Evolutionary conservation across 2,888 invertebrate genomes (phyloP).

Genomic region (Phoenoteleia sp.): DNA sequence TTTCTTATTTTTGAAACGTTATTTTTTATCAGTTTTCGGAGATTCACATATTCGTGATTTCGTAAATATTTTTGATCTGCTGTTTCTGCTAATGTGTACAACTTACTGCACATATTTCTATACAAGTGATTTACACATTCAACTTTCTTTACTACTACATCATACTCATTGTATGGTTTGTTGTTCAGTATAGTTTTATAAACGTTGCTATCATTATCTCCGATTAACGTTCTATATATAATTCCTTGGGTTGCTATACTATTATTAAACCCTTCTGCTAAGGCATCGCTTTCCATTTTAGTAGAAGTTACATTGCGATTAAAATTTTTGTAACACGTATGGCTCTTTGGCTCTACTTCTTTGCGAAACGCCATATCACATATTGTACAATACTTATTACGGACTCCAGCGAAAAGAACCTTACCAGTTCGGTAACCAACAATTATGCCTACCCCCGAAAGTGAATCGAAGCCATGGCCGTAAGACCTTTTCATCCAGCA

Average conservation of each 20-base stretch:
- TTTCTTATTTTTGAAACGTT: constrained; percentile 5
- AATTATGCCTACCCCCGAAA: constrained; percentile 57
- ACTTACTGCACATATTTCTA: constrained; percentile 16
- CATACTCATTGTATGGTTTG: not conserved
- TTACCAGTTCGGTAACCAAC: constrained; percentile 66
- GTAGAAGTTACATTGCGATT: constrained; percentile 69
- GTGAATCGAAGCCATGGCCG: constrained; percentile 52
- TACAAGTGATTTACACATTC: constrained; percentile 14
- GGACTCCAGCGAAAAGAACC: constrained; percentile 75
- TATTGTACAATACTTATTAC: constrained; percentile 76
- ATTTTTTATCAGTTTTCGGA: constrained; percentile 9
- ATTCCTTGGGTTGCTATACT: constrained; percentile 63
- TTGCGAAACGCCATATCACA: constrained; percentile 30
- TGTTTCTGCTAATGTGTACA: not conserved
- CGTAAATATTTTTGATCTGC: not conserved
- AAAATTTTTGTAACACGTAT: constrained; percentile 79
- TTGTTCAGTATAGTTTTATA: not conserved
- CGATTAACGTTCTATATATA: constrained; percentile 27
- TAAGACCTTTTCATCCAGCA: constrained; percentile 64
- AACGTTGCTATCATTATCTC: constrained; percentile 24
- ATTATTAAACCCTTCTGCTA: constrained; percentile 65
- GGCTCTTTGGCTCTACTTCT: constrained; percentile 43
- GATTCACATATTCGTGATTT: not conserved
- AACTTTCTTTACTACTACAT: constrained; percentile 11
- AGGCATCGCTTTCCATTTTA: constrained; percentile 76